Percentiles rank a stretch among this genome's conserved stretches.
phyloP scores from a whole-genome alignment of 2,113 vertebrate genomes.

The Scalopus aquaticus region DNA sequence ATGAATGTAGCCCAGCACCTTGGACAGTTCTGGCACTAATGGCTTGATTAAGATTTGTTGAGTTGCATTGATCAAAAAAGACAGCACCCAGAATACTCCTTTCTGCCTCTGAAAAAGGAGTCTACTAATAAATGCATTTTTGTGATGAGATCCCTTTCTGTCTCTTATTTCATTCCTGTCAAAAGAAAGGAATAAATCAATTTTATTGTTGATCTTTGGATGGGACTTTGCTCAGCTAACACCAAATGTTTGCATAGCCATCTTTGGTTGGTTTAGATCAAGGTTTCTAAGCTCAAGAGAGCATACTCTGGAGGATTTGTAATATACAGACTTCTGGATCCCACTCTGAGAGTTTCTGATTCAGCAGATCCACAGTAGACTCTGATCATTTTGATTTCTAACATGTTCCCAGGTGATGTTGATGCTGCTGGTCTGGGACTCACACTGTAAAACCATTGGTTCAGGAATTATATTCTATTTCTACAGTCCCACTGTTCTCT shows the following conservation, averaged over 20 bases:
- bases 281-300: background rate
- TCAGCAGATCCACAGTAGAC: background rate
- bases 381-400: background rate
- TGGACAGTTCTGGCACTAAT: background rate
- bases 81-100: too few species aligned
- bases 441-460: background rate
- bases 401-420: background rate
- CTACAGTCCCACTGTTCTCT: background rate
- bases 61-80: background rate
- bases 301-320: background rate
- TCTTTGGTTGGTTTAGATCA: background rate
- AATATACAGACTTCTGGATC: background rate
- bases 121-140: background rate
- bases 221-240: background rate
- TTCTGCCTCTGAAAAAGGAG: background rate
- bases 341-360: background rate
- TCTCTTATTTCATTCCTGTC: background rate
- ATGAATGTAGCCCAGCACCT: background rate
- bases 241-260: background rate
- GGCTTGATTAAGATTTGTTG: background rate
- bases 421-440: background rate
- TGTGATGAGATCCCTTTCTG: background rate
- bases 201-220: background rate
- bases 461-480: background rate
- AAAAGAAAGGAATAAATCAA: background rate